Percentiles rank a stretch among this genome's conserved stretches.
phyloP scores from a whole-genome alignment of 2,797 vertebrate species.

The Chelon auratus region DNA sequence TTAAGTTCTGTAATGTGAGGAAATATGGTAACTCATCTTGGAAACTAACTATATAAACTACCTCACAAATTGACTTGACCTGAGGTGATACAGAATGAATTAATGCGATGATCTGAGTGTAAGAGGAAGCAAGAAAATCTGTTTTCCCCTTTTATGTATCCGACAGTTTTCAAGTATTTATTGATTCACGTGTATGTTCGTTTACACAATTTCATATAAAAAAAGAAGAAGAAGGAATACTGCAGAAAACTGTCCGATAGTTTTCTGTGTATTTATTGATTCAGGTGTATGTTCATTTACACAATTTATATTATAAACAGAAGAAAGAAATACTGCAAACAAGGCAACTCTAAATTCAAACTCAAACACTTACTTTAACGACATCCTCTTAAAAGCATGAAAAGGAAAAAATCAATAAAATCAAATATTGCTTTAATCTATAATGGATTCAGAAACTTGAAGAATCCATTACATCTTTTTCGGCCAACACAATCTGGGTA shows the following conservation, averaged over 20 bases:
- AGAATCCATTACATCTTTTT: background rate
- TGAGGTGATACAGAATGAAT: no score
- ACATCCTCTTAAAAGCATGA: background rate
- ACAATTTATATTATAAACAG: background rate
- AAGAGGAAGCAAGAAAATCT: no score
- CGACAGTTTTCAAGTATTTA: background rate
- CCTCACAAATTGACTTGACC: no score
- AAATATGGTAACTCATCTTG: no score
- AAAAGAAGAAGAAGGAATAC: background rate
- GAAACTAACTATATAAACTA: no score
- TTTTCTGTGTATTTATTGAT: background rate
- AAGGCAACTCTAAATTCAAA: background rate
- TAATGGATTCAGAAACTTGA: conserved; percentile 7
- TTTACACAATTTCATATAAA: background rate
- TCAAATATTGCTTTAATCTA: conserved; percentile 2
- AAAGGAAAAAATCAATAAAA: conserved; percentile 7
- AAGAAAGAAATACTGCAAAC: background rate
- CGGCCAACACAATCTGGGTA: background rate
- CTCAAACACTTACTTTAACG: background rate
- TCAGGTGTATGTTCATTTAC: background rate
- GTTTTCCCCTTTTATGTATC: background rate
- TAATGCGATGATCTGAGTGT: no score
- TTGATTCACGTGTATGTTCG: background rate
- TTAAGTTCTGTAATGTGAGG: no score
- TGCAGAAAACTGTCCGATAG: background rate